Evolutionary conservation across 2,113 vertebrate species (phyloP).

Genomic region (Vidua chalybeata): DNA sequence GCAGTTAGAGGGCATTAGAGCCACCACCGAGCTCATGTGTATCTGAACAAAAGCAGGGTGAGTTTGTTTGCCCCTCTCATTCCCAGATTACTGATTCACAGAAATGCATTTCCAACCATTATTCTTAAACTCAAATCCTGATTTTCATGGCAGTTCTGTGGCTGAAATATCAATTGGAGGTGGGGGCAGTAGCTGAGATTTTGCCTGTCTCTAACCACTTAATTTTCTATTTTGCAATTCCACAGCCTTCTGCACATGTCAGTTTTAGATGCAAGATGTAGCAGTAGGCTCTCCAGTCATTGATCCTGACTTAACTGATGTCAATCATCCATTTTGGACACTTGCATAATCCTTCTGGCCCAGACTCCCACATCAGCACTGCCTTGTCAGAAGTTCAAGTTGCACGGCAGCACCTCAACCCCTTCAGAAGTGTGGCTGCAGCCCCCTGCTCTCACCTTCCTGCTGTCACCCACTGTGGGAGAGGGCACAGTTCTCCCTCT

Average conservation of each 20-base stretch:
- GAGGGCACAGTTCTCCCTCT: not conserved
- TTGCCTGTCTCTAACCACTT: not conserved
- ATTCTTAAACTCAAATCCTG: not conserved
- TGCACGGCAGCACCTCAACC: not conserved
- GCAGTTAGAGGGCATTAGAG: not conserved
- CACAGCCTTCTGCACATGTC: not conserved
- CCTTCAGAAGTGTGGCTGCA: not conserved
- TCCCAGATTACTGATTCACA: not conserved
- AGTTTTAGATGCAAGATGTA: not conserved
- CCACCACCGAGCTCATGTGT: not conserved
- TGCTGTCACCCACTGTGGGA: fast-evolving
- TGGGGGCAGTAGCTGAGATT: not conserved
- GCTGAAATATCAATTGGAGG: not conserved
- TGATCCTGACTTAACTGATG: not conserved
- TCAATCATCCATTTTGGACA: not conserved
- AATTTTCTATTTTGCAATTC: not conserved
- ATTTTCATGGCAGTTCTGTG: not conserved
- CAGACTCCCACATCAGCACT: not conserved
- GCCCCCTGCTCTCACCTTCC: not conserved
- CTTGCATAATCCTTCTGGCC: not conserved
- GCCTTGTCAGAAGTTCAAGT: not conserved
- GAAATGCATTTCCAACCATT: not conserved
- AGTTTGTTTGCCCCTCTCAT: not conserved
- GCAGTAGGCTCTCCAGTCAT: not conserved
- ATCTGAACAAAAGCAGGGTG: not conserved